Percentiles rank a stretch among this genome's conserved stretches.
These are phyloP conservation scores for Anaspis maculata DNA, from an alignment of 2,888 invertebrate genomes.

Conservation along the genomic window DNA sequence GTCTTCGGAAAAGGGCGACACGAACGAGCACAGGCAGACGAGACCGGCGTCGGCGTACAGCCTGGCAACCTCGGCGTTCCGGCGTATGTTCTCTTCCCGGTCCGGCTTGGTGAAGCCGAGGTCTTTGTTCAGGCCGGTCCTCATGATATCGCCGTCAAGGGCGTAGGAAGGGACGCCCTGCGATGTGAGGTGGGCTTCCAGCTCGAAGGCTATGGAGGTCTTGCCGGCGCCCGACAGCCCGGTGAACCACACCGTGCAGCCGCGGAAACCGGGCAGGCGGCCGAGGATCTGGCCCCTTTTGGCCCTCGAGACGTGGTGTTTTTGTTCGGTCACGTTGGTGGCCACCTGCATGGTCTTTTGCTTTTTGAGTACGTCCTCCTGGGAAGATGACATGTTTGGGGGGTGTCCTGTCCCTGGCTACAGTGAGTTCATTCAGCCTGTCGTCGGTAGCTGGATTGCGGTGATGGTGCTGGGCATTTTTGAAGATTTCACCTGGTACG, in stretches of 20 bases:
- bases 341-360: constrained; percentile 63
- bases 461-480: too few relatives aligned
- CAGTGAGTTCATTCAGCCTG: too few relatives aligned
- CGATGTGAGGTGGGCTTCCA: constrained; percentile 86
- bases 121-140: constrained; percentile 93
- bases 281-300: constrained; percentile 89
- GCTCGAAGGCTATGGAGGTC: constrained; percentile 93
- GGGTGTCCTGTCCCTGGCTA: too few relatives aligned
- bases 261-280: constrained; percentile 77
- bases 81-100: constrained; percentile 92
- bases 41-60: constrained; percentile 97
- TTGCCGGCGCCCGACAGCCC: constrained; percentile 90
- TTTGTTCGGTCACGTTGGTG: constrained; percentile 92
- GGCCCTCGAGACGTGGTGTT: constrained; percentile 88
- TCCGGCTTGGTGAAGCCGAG: constrained; percentile 90
- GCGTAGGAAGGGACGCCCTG: constrained; percentile 93
- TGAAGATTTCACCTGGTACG: too few relatives aligned
- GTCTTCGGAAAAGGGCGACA: constrained; percentile 93
- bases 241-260: constrained; percentile 96
- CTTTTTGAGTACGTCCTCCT: constrained; percentile 36
- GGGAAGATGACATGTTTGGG: constrained; percentile 28
- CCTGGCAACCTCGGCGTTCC: constrained; percentile 95
- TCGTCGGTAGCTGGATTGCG: too few relatives aligned
- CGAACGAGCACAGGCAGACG: constrained; percentile 92
- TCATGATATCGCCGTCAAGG: constrained; percentile 95